Evolutionary conservation across 2,797 vertebrate species (phyloP), one percentile per base, ranked within the genome.

Genomic region (Tragelaphus oryx): DNA sequence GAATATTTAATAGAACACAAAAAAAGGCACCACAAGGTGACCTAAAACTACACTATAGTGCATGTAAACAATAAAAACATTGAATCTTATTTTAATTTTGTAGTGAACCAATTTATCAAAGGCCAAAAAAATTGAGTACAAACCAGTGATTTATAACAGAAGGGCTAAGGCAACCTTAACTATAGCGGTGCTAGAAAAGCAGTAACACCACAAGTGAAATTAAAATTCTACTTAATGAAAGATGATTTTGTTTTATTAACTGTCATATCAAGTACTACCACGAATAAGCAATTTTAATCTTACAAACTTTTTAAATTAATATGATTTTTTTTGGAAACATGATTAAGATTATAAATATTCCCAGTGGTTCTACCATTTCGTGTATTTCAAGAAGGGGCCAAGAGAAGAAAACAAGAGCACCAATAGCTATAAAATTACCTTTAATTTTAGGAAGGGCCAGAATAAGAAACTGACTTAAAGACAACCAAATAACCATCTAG

Each of bases 101-200:
- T 97, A 57, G 85, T 96, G 95, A 94, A 97, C 93, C 95, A 96
- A 98, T 98, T 98, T 97, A 97, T 85, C 95, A 97, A 98, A 97
- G 96, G 96, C 90, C 96, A 96, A 96, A 97, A 97, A 97, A 54
- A 46, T 74, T 96, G 95, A 98, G 97, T 95, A 93, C 48, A 95
- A 97, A 96, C 20, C 94, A 97, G 96, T 91, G 95, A 98, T 98
- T 98, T 98, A 98, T 97, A 98, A 98, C 97, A 97, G 97, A 98
- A 98, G 97, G 90, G 94, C 96, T 97, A 98, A 98, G 97, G 97
- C 98, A 98, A 98, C 97, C 97, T 98, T 98, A 98, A 98, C 98
- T 98, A 98, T 98, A 98, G 97, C 95, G 83, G 96, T 94, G 96
- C 96, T 93, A 75, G 83, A 96, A 97, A 96, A 98, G 97, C 96